Evolutionary conservation across 64 coral and sea anemone genomes (phyloP).

Genomic region (Dendronephthya gigantea): DNA sequence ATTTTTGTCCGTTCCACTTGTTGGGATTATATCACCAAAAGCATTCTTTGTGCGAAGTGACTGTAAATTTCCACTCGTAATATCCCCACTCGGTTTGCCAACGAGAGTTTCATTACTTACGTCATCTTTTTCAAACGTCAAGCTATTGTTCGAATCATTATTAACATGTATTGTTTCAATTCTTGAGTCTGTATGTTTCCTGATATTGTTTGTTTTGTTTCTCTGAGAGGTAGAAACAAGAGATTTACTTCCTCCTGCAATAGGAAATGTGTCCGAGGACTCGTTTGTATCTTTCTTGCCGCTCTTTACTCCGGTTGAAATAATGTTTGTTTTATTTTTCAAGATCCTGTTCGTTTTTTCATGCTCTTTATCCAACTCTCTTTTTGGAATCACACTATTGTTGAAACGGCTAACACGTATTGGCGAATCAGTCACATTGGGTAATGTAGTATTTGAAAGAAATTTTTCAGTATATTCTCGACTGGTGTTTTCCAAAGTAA

Average conservation of each 20-base stretch:
- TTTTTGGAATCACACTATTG: neutral
- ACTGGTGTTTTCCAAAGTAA: neutral
- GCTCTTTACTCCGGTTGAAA: no score
- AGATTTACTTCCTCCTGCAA: no score
- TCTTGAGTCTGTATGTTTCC: no score
- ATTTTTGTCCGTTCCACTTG: neutral
- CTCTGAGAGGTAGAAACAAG: no score
- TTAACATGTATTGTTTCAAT: no score
- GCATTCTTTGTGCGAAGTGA: neutral
- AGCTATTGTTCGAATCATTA: no score
- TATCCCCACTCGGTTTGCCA: neutral
- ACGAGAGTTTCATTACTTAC: no score
- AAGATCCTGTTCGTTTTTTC: neutral
- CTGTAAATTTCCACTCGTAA: neutral
- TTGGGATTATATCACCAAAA: neutral
- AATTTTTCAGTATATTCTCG: neutral
- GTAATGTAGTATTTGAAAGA: neutral
- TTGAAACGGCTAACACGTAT: neutral
- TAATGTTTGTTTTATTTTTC: neutral
- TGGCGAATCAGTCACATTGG: neutral
- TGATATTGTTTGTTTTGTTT: no score
- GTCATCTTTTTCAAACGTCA: no score
- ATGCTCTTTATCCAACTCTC: neutral
- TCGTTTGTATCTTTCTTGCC: no score
- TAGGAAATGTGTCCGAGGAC: no score